Conservation (phyloP, 1,140 invertebrate genomes). For the Belonocnema kinseyi region DNA sequence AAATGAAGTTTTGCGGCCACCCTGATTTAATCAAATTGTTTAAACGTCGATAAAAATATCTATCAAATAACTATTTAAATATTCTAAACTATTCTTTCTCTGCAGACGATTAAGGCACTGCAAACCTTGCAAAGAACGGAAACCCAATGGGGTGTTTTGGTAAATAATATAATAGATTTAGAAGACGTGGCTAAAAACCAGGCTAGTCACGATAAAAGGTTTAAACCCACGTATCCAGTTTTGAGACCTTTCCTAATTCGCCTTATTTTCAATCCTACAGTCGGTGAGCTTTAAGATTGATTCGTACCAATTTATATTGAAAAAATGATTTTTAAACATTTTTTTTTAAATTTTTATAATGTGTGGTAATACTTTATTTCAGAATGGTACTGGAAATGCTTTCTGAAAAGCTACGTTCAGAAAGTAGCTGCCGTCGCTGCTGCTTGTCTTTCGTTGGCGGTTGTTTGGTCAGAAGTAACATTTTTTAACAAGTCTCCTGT, state of each 20-base stretch:
- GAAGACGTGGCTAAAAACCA: constrained; percentile 93
- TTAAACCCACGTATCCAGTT: constrained; percentile 85
- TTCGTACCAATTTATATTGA: too few relatives aligned
- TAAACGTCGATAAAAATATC: constrained; percentile 28
- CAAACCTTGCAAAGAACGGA: constrained; percentile 93
- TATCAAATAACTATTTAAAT: constrained; percentile 30
- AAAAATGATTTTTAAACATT: constrained; percentile 27
- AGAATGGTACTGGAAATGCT: constrained; percentile 98
- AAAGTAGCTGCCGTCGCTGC: constrained; percentile 85
- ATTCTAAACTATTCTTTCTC: constrained; percentile 44
- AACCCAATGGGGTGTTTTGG: constrained; percentile 92
- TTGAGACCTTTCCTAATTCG: constrained; percentile 77
- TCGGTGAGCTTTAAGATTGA: constrained; percentile 76
- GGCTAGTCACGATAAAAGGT: constrained; percentile 83
- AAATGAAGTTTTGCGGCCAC: too few relatives aligned
- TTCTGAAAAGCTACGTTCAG: constrained; percentile 84
- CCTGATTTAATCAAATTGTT: constrained; percentile 23
- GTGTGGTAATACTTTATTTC: constrained; percentile 61
- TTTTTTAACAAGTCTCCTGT: constrained; percentile 96
- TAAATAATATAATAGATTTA: constrained; percentile 86
- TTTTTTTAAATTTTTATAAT: constrained; percentile 12
- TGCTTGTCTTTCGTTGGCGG: constrained; percentile 88
- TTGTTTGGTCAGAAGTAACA: constrained; percentile 99
- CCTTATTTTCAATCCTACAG: constrained; percentile 80
- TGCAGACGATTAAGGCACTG: constrained; percentile 88